Evolutionary conservation across 1,140 invertebrate species (phyloP), one percentile per base, ranked within the genome.

Genomic region (Panagrolaimus sp.): DNA sequence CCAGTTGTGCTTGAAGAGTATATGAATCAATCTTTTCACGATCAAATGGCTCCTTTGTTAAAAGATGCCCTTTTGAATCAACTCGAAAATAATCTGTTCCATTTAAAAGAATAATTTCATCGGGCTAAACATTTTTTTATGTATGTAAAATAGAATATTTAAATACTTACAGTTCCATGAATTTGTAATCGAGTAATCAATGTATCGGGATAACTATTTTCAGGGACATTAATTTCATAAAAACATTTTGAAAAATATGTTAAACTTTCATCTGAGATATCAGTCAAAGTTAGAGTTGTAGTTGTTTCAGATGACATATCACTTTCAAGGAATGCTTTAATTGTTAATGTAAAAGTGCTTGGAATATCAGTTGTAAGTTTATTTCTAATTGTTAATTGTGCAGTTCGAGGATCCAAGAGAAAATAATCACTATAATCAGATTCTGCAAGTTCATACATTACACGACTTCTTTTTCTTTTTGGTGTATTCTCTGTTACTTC

Each of bases 171-270:
- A 1, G 13, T 42, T 20, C 11, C 25, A 42, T 16, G 38, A 9
- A 25, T 46, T 64, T 64, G 63, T 20, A 64, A 64, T 27, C 14
- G 7, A n/a, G 38, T 20, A 46, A 38, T 9, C 23, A 31, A 16
- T 1, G 76, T 76, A 63, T 76, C 73, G 13, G 72, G 57, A 46
- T 67, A 57, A 9, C 66, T 46, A 38, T 76, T 76, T 68, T 76
- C 74, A 25, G 67, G 38, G 27, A 76, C 69, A 62, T 78, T 77
- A 11, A 57, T 45, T 11, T 72, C 67, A 46, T 76, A 76, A 46
- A 71, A 76, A 47, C 74, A 76, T 57, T 76, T 77, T 13, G 76
- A 51, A 51, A 76, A 76, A 57, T 76, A 78, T 9, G 74, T 74
- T 20, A 76, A 44, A 38, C 62, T 63, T 16, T 75, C 73, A 48